Conservation (phyloP, 2,113 vertebrate species). For the Crotalus tigris region DNA sequence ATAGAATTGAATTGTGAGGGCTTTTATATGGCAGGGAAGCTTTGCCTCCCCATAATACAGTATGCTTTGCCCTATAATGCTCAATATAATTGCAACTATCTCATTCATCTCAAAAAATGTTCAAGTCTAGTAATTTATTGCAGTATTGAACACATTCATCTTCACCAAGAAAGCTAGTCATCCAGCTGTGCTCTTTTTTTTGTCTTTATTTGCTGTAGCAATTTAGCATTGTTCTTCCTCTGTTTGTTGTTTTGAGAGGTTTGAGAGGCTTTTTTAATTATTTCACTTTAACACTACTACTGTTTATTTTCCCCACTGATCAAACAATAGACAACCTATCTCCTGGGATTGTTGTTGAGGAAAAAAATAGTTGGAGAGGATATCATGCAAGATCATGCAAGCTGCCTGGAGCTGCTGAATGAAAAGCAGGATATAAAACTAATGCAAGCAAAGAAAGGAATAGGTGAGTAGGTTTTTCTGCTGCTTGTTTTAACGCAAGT, state of each 20-base stretch:
- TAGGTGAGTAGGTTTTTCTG: not conserved
- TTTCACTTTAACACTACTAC: not conserved
- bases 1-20: not conserved
- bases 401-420: not conserved
- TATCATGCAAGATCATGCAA: not conserved
- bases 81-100: not conserved
- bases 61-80: not conserved
- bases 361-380: not conserved
- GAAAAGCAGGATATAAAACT: not conserved
- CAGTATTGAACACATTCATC: not conserved
- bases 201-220: not conserved
- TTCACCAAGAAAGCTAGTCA: not conserved
- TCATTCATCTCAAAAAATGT: not conserved
- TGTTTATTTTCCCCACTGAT: not conserved
- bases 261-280: not conserved
- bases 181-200: not conserved
- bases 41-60: not conserved
- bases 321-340: not conserved
- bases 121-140: not conserved
- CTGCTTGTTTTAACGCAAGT: not conserved
- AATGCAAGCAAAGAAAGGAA: not conserved
- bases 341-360: not conserved
- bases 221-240: not conserved
- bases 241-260: not conserved
- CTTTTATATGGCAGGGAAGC: not conserved